Evolutionary conservation across 2,888 invertebrate species (phyloP).

Genomic region (Zygogramma bicolorata): DNA sequence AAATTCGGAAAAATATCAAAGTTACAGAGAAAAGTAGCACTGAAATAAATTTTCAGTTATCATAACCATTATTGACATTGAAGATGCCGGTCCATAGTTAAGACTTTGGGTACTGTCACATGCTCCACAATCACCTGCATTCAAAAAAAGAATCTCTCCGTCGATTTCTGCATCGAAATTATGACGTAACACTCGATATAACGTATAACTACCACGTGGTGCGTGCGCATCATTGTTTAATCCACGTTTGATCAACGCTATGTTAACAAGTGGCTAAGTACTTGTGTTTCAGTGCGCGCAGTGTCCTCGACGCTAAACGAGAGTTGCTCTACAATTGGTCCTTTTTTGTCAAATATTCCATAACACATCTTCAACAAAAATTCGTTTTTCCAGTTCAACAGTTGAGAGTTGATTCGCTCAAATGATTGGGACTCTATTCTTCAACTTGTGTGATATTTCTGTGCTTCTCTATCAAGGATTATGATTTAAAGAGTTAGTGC

Average conservation of each 20-base stretch:
- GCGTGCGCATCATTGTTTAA: conserved; percentile 48
- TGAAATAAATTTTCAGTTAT: too few relatives aligned
- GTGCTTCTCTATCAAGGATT: conserved; percentile 24
- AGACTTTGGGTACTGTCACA: too few relatives aligned
- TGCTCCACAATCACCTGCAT: too few relatives aligned
- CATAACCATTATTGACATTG: too few relatives aligned
- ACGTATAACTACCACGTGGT: conserved; percentile 47
- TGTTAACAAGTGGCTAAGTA: conserved; percentile 43
- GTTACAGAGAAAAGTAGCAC: too few relatives aligned
- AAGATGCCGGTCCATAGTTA: too few relatives aligned
- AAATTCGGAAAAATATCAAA: too few relatives aligned
- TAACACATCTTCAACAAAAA: not conserved
- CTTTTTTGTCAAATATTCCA: not conserved
- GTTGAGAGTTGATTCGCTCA: not conserved
- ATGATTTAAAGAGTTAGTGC: conserved; percentile 25
- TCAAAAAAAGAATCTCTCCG: not conserved
- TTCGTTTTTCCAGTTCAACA: not conserved
- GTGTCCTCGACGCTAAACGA: conserved; percentile 15
- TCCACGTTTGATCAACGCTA: conserved; percentile 39
- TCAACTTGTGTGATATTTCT: conserved; percentile 22
- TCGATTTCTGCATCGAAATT: not conserved
- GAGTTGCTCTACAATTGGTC: not conserved
- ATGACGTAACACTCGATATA: conserved; percentile 23
- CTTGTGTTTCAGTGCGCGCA: conserved; percentile 46
- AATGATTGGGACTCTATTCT: conserved; percentile 7